Evolutionary conservation across 2,113 vertebrate genomes (phyloP), one percentile per base, ranked within the genome.

Genomic region (Amazona guildingii): DNA sequence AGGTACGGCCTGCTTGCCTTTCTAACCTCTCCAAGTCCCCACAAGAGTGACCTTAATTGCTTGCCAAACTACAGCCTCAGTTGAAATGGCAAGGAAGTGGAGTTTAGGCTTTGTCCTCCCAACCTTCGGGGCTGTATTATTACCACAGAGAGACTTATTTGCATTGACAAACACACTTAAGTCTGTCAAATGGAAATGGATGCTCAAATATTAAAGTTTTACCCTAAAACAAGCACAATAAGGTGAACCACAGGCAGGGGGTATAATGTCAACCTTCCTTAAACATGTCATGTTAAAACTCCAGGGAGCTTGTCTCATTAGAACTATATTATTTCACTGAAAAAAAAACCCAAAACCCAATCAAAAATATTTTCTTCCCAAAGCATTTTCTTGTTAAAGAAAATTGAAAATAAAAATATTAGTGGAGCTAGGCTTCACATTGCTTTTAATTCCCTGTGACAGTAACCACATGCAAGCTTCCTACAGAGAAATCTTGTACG

Each of bases 361-460:
- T 5, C 12, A 24, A 46, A 80, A 81, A 49, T 23, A 35, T 67
- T 91, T 93, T 83, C 51, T 84, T 91, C 62, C 68, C 33, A 67
- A 92, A 94, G 54, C 54, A 51, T 96, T 83, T 83, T 91, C 59
- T 88, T 77, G n/a, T 44, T 94, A 68, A 70, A 88, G 68, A 89
- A 85, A 66, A 90, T 75, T 76, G 61, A 73, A 92, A 94, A 73
- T n/a, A 83, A 91, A 87, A 95, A 15, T 74, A 90, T 33, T 63
- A 66, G n/a, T 39, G 72, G 66, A 91, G 67, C n/a, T 74, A 73
- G 80, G 63, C 75, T 92, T 96, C 90, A 78, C 2, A 19, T 94
- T 86, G 88, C 70, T 92, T 92, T 93, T 90, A 93, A 90, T 88
- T 95, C 85, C 78, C 49, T 43, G 12, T 70, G 90, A 91, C 70